These are phyloP conservation scores for Cantharis rustica DNA, from an alignment of 2,888 invertebrate genomes.

Conservation along the genomic window DNA sequence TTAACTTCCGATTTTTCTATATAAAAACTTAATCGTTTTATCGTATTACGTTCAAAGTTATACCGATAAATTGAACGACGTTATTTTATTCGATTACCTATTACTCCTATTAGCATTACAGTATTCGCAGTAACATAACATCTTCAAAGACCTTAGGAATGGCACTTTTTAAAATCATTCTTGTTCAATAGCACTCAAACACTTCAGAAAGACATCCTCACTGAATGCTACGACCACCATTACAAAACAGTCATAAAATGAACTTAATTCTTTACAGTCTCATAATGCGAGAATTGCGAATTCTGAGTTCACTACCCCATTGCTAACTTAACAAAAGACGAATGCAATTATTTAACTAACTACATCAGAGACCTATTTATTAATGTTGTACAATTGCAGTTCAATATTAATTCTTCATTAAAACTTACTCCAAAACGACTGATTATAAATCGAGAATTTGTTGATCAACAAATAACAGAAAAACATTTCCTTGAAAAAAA, in stretches of 20 bases:
- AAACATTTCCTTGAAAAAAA: neutral
- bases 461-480: neutral
- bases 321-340: conserved; percentile 16
- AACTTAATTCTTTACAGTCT: conserved; percentile 18
- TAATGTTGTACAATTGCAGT: neutral
- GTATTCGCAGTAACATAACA: conserved; percentile 8
- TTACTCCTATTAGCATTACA: conserved; percentile 9
- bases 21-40: conserved; percentile 19
- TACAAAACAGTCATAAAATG: conserved; percentile 16
- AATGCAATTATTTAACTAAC: conserved; percentile 4
- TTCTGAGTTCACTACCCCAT: conserved; percentile 21
- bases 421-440: neutral
- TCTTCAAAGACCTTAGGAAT: conserved; percentile 18
- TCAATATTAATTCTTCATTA: neutral
- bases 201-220: conserved; percentile 7
- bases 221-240: conserved; percentile 2
- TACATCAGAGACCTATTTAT: neutral
- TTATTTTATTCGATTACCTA: conserved; percentile 21
- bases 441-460: neutral
- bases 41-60: conserved; percentile 19
- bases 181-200: conserved; percentile 12
- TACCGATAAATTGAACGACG: conserved; percentile 16
- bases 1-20: conserved; percentile 16
- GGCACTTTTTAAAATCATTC: conserved; percentile 20
- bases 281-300: conserved; percentile 15